Conservation (phyloP, 2,113 vertebrate species). For the Dromas ardeola region DNA sequence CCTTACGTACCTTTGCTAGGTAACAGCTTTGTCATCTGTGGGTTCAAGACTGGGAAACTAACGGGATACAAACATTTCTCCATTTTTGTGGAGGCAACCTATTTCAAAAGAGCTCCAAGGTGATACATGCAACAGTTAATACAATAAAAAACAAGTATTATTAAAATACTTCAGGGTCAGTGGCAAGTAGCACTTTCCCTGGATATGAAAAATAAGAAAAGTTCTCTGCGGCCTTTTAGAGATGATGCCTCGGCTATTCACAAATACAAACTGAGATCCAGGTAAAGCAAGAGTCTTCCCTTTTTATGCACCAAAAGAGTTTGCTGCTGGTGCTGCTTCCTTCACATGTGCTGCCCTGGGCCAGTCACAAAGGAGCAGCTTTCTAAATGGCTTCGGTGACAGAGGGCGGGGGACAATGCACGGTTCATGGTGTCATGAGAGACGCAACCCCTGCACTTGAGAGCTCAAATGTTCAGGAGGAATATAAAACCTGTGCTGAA, state of each 20-base stretch:
- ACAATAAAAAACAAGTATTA: neutral
- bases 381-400: neutral
- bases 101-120: neutral
- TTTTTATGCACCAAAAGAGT: neutral
- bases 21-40: neutral
- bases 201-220: neutral
- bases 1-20: neutral
- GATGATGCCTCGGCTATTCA: neutral
- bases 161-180: neutral
- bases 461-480: neutral
- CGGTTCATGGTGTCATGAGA: fast-evolving
- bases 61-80: neutral
- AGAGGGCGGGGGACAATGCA: neutral
- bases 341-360: neutral
- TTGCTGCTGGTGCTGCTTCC: neutral
- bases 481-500: neutral
- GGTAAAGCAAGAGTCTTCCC: neutral
- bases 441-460: neutral
- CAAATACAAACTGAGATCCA: neutral
- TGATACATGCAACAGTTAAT: neutral
- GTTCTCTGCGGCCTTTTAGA: neutral
- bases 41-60: neutral
- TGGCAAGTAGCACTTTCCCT: neutral
- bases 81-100: neutral
- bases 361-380: neutral